These are phyloP conservation scores for Helostoma temminkii DNA, from an alignment of 2,797 vertebrate genomes.

Conservation along the genomic window DNA sequence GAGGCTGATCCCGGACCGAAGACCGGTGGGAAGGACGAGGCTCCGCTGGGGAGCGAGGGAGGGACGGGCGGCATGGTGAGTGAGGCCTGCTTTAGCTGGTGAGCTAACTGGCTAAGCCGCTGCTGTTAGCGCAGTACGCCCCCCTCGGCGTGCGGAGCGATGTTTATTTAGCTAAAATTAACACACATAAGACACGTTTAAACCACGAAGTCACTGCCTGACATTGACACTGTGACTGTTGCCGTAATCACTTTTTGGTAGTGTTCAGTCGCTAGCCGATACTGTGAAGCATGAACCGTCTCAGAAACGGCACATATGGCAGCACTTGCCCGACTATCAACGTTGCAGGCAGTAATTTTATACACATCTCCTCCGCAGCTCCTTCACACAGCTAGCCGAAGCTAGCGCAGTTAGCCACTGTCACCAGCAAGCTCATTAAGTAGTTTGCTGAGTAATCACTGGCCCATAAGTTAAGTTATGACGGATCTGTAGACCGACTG, in stretches of 20 bases:
- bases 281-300: not conserved
- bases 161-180: constrained; percentile 39
- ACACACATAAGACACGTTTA: constrained; percentile 1
- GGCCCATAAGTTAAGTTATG: constrained; percentile 57
- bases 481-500: not conserved
- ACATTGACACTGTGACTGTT: not conserved
- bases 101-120: constrained; percentile 45
- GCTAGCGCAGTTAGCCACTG: constrained; percentile 62
- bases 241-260: not conserved
- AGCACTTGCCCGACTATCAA: constrained; percentile 7
- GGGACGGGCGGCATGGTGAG: constrained; percentile 86
- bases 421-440: constrained; percentile 71
- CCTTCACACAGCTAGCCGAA: constrained; percentile 30
- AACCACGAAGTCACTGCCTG: not conserved
- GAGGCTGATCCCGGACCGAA: constrained; percentile 87
- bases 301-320: constrained; percentile 1
- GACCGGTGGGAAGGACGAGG: constrained; percentile 83
- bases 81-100: constrained; percentile 74
- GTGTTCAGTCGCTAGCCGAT: not conserved
- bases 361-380: constrained; percentile 22
- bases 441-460: constrained; percentile 84
- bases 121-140: constrained; percentile 47
- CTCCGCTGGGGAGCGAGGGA: constrained; percentile 81
- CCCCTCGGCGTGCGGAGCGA: constrained; percentile 16
- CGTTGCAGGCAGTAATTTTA: constrained; percentile 3